Evolutionary conservation across 2,888 invertebrate genomes (phyloP), one percentile per base, ranked within the genome.

Genomic region (Hedychridium roseum): DNA sequence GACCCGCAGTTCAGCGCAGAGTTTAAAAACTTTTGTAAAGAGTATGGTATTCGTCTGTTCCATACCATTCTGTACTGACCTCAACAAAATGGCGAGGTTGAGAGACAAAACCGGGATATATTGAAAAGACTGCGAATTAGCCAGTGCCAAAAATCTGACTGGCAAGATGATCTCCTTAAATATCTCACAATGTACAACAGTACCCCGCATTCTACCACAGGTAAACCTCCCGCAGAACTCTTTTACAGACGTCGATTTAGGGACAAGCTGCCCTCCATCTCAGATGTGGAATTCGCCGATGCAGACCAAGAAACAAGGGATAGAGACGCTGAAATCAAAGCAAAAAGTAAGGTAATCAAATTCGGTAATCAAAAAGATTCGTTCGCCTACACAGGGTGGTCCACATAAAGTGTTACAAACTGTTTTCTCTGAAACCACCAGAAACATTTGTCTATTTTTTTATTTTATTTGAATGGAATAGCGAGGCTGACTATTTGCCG

Each of bases 31-130:
- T 53, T 45, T 20, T 38, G 43, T 3, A 23, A 21, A 17, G 30
- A 14, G 2, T 39, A 46, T 12, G 46, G 43, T 18, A 37, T 46
- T 18, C 43, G 49, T 23, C 47, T 49, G n/a, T 45, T 41, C 1
- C 43, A 47, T 14, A 50, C 59, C 3, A 34, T 54, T 5, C 57
- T 58, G 1, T 50, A 58, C 23, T 53, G 59, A 16, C 52, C 57
- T n/a, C 40, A 50, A 55, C 50, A 1, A 54, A 56, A n/a, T 11
- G 53, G 45, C 0, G 44, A 47, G 5, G 50, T 49, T 2, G 45
- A 53, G 18, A 53, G 46, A 9, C 9, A n/a, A 6, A 40, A 20
- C n/a, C 20, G 31, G 2, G 30, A 40, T 2, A 31, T 40, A 9
- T 40, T 40, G 3, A 3, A 3, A 1, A 15, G 12, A 5, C 9